Conservation (phyloP, 2,113 vertebrate genomes). For the Daphoenositta chrysoptera region DNA sequence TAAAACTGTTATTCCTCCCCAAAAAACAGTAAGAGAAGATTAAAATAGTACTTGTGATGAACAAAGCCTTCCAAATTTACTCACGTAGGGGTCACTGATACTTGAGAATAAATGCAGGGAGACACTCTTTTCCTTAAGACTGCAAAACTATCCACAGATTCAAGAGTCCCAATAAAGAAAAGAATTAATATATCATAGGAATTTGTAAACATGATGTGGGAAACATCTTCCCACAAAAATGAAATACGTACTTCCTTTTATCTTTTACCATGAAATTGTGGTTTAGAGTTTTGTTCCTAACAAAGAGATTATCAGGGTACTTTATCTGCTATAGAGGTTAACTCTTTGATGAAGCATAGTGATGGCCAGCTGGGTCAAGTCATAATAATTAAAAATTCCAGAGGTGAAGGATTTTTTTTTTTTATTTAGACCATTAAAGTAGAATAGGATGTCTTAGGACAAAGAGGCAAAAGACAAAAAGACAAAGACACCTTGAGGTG, state of each 20-base stretch:
- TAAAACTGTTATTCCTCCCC: not conserved
- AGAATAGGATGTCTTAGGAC: not conserved
- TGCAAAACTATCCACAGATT: not conserved
- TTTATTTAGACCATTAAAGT: not conserved
- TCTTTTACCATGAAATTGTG: not conserved
- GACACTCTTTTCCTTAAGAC: not conserved
- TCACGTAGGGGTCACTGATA: not conserved
- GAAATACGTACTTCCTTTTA: not conserved
- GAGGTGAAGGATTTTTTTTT: not conserved
- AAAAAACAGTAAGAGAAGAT: not conserved
- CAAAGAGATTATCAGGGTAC: not conserved
- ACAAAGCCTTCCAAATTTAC: not conserved
- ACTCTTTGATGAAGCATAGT: not conserved
- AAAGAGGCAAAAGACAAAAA: not conserved
- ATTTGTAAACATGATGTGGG: not conserved
- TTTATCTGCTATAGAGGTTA: not conserved
- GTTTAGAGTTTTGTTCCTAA: not conserved
- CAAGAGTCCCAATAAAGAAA: not conserved
- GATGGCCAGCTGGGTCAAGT: not conserved
- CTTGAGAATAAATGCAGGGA: not conserved
- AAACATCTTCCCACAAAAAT: not conserved
- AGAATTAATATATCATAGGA: not conserved
- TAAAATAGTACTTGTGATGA: not conserved
- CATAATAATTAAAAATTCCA: not conserved
- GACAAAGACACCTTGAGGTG: not conserved